Evolutionary conservation across 2,888 invertebrate species (phyloP), one percentile per base, ranked within the genome.

Genomic region (Gastracanthus pulcherrimus): DNA sequence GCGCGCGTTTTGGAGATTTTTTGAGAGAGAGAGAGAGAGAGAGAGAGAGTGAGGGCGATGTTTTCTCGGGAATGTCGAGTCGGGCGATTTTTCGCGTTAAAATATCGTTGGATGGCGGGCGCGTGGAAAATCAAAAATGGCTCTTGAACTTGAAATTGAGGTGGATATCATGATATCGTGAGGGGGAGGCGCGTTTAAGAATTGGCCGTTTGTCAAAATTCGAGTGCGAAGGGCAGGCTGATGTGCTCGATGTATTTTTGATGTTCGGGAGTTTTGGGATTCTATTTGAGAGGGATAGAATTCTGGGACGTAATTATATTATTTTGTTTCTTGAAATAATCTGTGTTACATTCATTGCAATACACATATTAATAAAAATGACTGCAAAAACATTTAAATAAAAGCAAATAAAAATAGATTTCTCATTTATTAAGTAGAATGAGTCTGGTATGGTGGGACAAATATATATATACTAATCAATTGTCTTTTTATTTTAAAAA

Each of bases 121-220:
- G n/a, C 48, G 9, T 2, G 7, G 2, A 66, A 69, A 80, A 69
- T 62, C 60, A 75, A 80, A 80, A 67, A 60, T 23, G 69, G 48
- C 67, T 60, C 69, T 69, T 80, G 67, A 80, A 74, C 80, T 80
- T 80, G 74, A 80, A 80, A 74, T 75, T 31, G 67, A 23, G 62
- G n/a, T n/a, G n/a, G n/a, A n/a, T n/a, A n/a, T n/a, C n/a, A n/a
- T n/a, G n/a, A n/a, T n/a, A n/a, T n/a, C 7, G 9, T 0, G 4
- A 3, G 19, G 19, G 2, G 19, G 31, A 45, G 60, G 36, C 9
- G 23, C 16, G 36, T 60, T 13, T 62, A 69, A 70, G 71, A 51
- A 78, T 6, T 26, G 34, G 58, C 36, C 66, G 58, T 79, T 79
- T 72, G 41, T 72, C 72, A 55, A 58, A 36, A 71, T 66, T 64